Evolutionary conservation across 92 coral and sea anemone species (phyloP), one percentile per base, ranked within the genome.

Genomic region (Porites lobata): DNA sequence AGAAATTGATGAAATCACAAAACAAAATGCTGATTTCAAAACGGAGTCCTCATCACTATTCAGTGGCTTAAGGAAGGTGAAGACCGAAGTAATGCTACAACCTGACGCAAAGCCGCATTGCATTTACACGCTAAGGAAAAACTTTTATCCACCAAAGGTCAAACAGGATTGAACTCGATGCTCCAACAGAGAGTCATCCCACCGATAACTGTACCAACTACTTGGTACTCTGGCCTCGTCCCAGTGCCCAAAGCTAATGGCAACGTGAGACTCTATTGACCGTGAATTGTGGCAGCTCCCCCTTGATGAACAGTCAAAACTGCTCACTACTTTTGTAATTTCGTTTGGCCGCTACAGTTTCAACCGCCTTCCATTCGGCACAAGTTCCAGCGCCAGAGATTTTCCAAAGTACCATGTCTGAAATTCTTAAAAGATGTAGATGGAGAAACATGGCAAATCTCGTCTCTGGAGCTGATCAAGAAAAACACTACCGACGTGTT

Each of bases 201-300:
- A 76, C 90, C 88, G 0, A 86, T 89, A 58, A 89, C 91, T 32
- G 82, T 56, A 8, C 95, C 95, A 1, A 92, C 91, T 26, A 69
- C 79, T 47, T 92, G 95, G 91, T 92, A 91, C 79, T 53, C 90
- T 3, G 93, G 91, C 51, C 72, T 93, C 22, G 90, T 88, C 75
- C 87, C 90, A 14, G 94, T 88, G 14, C 92, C 88, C 18, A 92
- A 88, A 66, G 67, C 90, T 1, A 88, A 84, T 57, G 94, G 93
- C 9, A 52, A 68, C 1, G 81, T 86, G 1, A 20, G 91, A 29
- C 86, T 89, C 91, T 53, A 88, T 88, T 9, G 91, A 92, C 76
- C 89, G 87, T 20, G 92, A 87, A 2, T 77, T 89, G 17, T 85
- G 86, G 81, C 90, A 90, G 80, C 69, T 84, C 43, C 83, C 85